Evolutionary conservation across 2,113 vertebrate species (phyloP), one percentile per base, ranked within the genome.

Genomic region (Strix uralensis): DNA sequence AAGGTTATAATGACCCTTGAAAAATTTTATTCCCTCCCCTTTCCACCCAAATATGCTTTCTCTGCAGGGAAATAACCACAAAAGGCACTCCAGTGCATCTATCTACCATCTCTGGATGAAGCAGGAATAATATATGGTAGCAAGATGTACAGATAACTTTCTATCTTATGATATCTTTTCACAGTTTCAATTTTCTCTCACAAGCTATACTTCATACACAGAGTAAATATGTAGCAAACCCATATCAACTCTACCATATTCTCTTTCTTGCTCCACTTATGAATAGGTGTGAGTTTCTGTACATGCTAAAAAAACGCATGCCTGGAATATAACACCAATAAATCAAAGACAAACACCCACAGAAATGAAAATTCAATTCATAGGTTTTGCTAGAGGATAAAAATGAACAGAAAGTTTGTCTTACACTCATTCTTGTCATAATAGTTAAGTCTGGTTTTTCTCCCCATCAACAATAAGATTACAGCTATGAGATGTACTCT

Each of bases 201-300:
- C 38, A 51, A 55, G 9, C 12, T 74, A 4, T 7, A 2, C 19
- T 58, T 67, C 38, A 58, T 21, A 3, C 5, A 38, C 61, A 38
- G 20, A 69, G 17, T 5, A 61, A 88, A 82, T 5, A 7, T 0
- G 3, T 1, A 52, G 21, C 6, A 69, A 79, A 77, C 25, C 38
- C 19, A 0, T 1, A 13, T 3, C 26, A 38, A 34, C 13, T 7
- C 7, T 3, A 9, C 23, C 18, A 3, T 4, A 8, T n/a, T 92
- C 58, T 44, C 63, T 46, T 88, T 80, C n/a, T 66, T 72, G 54
- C 38, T 75, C 51, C 72, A 5, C 58, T 92, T 92, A 40, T 23
- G 42, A 54, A 49, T 30, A 69, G 62, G 16, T 67, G 57, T 71
- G 82, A 58, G 51, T n/a, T 51, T 57, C 58, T 78, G 21, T 22